Conservation (phyloP, 1,140 invertebrate species). For the Drosophila novamexicana region DNA sequence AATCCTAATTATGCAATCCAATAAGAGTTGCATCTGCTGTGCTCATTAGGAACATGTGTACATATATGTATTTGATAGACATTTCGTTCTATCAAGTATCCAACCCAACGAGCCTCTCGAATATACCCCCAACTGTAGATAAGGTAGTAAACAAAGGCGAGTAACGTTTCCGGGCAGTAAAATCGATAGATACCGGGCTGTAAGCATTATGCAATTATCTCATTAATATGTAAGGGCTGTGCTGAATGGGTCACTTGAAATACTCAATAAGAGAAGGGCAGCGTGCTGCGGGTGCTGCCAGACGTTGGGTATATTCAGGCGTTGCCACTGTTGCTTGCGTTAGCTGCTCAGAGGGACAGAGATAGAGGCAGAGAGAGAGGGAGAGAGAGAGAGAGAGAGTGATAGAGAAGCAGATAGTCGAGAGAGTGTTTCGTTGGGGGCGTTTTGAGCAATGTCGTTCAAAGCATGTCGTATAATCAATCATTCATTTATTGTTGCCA, state of each 20-base stretch:
- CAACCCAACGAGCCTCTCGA: no score
- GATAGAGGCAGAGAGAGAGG: not conserved
- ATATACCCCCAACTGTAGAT: no score
- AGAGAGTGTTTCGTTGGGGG: not conserved
- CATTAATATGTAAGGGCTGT: slow-evolving; percentile 7
- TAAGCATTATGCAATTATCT: slow-evolving; percentile 26
- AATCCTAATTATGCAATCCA: no score
- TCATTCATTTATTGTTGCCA: slow-evolving; percentile 59
- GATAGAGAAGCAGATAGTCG: no score
- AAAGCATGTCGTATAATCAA: slow-evolving; percentile 44
- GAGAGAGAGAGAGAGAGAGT: not conserved
- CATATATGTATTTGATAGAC: no score
- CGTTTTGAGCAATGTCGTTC: slow-evolving; percentile 7
- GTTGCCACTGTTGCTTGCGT: not conserved
- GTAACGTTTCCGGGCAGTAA: not conserved
- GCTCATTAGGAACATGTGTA: no score
- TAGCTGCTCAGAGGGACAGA: not conserved
- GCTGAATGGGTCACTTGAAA: slow-evolving; percentile 1
- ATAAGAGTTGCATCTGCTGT: no score
- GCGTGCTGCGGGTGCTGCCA: slow-evolving; percentile 21
- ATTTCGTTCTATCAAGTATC: no score
- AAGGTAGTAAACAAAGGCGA: no score
- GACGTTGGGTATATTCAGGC: not conserved
- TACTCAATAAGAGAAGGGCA: slow-evolving; percentile 32
- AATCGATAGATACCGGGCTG: slow-evolving; percentile 5